Evolutionary conservation across 2,888 invertebrate species (phyloP).

Genomic region (Formica aserva): DNA sequence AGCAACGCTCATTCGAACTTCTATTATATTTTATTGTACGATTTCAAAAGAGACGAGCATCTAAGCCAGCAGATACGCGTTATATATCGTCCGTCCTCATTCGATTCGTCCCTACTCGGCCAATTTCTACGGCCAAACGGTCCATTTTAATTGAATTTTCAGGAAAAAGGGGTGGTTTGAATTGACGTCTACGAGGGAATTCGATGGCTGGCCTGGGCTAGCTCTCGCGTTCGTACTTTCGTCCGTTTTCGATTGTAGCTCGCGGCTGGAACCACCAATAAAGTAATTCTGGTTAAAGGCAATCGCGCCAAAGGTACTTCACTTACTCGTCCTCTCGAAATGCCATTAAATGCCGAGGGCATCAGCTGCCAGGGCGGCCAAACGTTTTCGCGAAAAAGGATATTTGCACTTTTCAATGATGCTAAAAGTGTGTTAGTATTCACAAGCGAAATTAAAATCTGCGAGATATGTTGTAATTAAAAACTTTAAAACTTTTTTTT

Average conservation of each 20-base stretch:
- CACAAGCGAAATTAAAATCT: not conserved
- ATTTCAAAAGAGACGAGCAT: not conserved
- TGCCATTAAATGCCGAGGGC: constrained; percentile 60
- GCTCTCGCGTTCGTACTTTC: constrained; percentile 57
- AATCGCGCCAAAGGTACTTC: constrained; percentile 66
- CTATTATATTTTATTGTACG: not conserved
- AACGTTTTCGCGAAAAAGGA: constrained; percentile 41
- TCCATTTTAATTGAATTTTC: constrained; percentile 74
- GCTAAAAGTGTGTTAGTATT: constrained; percentile 1
- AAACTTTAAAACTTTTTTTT: not conserved
- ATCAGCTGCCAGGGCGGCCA: not conserved
- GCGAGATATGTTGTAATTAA: constrained; percentile 1
- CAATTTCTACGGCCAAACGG: constrained; percentile 62
- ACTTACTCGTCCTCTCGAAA: constrained; percentile 54
- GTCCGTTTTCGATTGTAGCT: constrained; percentile 63
- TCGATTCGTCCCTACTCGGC: constrained; percentile 42
- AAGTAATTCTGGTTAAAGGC: constrained; percentile 71
- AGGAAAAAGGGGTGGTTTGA: constrained; percentile 67
- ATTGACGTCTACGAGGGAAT: constrained; percentile 65
- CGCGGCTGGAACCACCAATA: constrained; percentile 69
- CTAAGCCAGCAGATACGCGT: constrained; percentile 19
- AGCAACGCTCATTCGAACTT: not conserved
- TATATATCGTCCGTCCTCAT: constrained; percentile 46
- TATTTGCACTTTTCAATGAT: constrained; percentile 58
- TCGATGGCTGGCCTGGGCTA: constrained; percentile 60